A percentile compares a stretch with the other conserved stretches of the same genome.
Evolutionary conservation across 2,797 vertebrate species (phyloP).

Genomic region (Myiotriccus ornatus): DNA sequence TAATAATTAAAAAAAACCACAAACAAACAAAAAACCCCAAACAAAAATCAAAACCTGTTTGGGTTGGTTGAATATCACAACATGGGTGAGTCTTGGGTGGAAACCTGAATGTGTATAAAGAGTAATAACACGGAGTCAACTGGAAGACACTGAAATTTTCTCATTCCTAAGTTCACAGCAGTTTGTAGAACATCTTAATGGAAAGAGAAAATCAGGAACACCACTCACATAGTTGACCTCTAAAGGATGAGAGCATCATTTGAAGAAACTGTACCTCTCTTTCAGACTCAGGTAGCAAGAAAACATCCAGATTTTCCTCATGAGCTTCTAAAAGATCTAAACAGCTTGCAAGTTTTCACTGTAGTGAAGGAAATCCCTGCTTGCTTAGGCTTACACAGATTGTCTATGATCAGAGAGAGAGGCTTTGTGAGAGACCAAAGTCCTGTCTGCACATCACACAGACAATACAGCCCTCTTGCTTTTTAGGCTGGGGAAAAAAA

Average conservation of each 20-base stretch:
- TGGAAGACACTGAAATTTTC: background rate
- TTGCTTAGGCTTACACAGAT: background rate
- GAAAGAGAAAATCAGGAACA: background rate
- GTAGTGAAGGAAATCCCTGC: background rate
- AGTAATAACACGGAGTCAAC: background rate
- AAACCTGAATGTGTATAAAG: background rate
- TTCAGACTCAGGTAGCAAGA: background rate
- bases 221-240: background rate
- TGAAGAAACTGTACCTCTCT: fast-evolving
- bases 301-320: background rate
- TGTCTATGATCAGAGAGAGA: background rate
- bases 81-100: no score
- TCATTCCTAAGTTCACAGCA: background rate
- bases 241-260: background rate
- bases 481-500: background rate
- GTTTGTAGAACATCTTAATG: background rate
- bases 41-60: background rate
- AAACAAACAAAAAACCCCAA: background rate
- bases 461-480: background rate
- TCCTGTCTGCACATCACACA: background rate
- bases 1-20: no score
- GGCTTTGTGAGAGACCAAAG: background rate
- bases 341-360: background rate
- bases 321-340: background rate
- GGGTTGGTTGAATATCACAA: background rate